These are phyloP conservation scores for Petrocephalus sullivani DNA, from an alignment of 2,797 vertebrate species.

Conservation along the genomic window DNA sequence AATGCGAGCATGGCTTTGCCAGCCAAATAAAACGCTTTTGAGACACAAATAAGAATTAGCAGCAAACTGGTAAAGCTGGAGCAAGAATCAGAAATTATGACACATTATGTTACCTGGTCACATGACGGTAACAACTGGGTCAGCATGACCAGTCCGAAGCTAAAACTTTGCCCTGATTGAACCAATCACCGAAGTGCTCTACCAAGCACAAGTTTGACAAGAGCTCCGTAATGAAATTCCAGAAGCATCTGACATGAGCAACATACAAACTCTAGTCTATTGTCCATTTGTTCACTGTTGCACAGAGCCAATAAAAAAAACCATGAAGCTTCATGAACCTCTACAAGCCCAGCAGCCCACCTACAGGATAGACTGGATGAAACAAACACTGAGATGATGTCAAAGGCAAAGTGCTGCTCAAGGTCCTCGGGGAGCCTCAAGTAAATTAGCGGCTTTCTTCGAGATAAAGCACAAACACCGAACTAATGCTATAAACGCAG, in stretches of 20 bases:
- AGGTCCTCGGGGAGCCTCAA: conserved; percentile 10
- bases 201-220: not conserved
- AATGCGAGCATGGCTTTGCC: not conserved
- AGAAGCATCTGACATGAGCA: not conserved
- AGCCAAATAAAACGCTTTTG: not conserved
- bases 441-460: conserved; percentile 37
- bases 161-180: not conserved
- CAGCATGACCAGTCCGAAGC: not conserved
- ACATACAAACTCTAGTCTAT: not conserved
- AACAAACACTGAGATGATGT: not conserved
- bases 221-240: not conserved
- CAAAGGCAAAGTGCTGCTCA: not conserved
- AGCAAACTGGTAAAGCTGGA: not conserved
- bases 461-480: conserved; percentile 14
- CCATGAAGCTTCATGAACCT: not conserved
- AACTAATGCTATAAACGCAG: conserved; percentile 38
- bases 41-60: not conserved
- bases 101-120: not conserved
- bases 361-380: not conserved
- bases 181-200: not conserved
- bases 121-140: not conserved
- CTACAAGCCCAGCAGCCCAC: not conserved
- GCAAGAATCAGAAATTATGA: not conserved
- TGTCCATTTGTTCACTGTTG: not conserved
- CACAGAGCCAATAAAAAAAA: not conserved